phyloP scores from a whole-genome alignment of 2,113 vertebrate genomes.

The Heteronetta atricapilla region DNA sequence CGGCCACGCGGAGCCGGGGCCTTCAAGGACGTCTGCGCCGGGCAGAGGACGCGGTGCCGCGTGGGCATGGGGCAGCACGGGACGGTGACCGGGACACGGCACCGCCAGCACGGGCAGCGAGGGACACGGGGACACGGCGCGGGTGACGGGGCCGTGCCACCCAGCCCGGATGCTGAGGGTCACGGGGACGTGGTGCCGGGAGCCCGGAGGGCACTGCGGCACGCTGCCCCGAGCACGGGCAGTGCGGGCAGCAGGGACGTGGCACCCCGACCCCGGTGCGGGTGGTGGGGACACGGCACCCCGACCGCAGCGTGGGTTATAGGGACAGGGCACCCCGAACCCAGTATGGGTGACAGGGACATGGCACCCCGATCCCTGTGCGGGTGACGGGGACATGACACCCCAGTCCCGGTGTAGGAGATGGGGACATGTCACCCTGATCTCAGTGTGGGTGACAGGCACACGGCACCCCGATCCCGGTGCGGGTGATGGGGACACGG shows the following conservation, averaged over 20 bases:
- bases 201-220: too few species aligned
- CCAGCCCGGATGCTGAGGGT: neutral
- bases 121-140: neutral
- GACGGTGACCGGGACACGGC: neutral
- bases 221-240: too few species aligned
- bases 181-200: neutral
- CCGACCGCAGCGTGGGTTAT: rapidly evolving
- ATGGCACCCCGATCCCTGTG: rapidly evolving
- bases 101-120: rapidly evolving
- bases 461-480: rapidly evolving
- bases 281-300: neutral
- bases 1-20: neutral
- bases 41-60: neutral
- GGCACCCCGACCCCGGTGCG: too few species aligned
- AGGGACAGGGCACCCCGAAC: neutral
- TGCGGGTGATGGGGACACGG: neutral
- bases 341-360: rapidly evolving
- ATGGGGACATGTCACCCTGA: rapidly evolving
- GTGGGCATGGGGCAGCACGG: too few species aligned
- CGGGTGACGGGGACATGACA: rapidly evolving
- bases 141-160: neutral
- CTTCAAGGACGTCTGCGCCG: neutral
- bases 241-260: too few species aligned
- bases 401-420: rapidly evolving
- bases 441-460: rapidly evolving